These are phyloP conservation scores for Oasisia sp. DNA, from an alignment of 2,888 invertebrate genomes.

Conservation along the genomic window DNA sequence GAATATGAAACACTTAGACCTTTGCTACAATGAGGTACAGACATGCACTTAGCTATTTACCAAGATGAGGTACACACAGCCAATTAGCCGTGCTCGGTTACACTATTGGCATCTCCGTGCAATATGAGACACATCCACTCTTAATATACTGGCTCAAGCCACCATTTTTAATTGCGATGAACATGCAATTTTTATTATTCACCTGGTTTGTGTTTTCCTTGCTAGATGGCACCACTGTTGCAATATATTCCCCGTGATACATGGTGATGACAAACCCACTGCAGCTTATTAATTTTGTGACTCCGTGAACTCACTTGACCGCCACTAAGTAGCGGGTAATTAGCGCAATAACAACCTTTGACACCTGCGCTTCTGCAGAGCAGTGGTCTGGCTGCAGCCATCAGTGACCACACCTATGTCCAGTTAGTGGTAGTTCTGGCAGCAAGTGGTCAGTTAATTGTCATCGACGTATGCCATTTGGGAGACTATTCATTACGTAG, in stretches of 20 bases:
- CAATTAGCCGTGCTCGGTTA: too few relatives aligned
- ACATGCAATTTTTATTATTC: too few relatives aligned
- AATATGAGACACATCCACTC: too few relatives aligned
- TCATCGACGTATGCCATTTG: not conserved
- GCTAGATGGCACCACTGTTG: too few relatives aligned
- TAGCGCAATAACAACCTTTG: not conserved
- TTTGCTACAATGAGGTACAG: not conserved
- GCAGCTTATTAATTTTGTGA: too few relatives aligned
- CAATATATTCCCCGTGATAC: too few relatives aligned
- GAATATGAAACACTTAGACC: not conserved
- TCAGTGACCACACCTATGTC: not conserved
- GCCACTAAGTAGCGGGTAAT: not conserved
- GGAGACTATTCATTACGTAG: not conserved
- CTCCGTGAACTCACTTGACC: too few relatives aligned
- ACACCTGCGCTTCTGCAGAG: not conserved
- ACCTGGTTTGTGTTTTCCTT: too few relatives aligned
- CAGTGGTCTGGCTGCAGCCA: not conserved
- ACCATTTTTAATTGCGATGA: too few relatives aligned
- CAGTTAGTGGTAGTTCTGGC: not conserved
- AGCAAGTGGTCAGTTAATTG: not conserved
- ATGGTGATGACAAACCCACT: too few relatives aligned
- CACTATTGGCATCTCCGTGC: too few relatives aligned
- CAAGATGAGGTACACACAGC: not conserved
- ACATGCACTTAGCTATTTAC: not conserved
- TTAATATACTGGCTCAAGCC: too few relatives aligned